Conservation (phyloP, 2,113 vertebrate species). For the Rana temporaria region DNA sequence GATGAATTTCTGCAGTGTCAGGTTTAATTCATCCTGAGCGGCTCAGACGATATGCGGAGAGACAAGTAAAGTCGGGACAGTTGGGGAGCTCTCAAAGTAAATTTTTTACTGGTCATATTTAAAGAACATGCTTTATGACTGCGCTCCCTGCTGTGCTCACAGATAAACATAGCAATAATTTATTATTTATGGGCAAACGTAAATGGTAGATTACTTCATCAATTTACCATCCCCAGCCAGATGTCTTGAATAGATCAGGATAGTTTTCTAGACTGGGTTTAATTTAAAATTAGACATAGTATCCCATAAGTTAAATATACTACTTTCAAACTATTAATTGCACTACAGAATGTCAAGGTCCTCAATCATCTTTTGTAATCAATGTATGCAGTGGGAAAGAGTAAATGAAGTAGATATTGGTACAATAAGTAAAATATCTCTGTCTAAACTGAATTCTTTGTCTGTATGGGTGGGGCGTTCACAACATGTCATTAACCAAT, state of each 20-base stretch:
- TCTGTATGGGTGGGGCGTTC: too few species aligned
- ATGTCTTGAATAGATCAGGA: background rate
- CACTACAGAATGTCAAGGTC: too few species aligned
- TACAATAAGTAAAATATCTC: too few species aligned
- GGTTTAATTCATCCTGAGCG: conserved; percentile 28
- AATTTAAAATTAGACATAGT: background rate
- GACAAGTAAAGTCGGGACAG: conserved; percentile 8
- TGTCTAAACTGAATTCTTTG: too few species aligned
- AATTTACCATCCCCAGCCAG: background rate
- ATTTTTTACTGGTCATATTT: conserved; percentile 13
- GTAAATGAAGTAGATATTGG: too few species aligned
- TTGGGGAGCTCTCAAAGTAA: conserved; percentile 1
- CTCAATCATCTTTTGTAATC: too few species aligned
- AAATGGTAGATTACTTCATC: conserved; percentile 24
- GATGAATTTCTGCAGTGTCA: conserved; percentile 46
- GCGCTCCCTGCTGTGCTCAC: background rate
- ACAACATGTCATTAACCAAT: too few species aligned
- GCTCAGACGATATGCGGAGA: conserved; percentile 34
- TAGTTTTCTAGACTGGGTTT: background rate
- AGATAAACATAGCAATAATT: background rate
- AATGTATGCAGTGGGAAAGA: too few species aligned
- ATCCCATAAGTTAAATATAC: background rate
- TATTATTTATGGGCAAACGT: conserved; percentile 12
- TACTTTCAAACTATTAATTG: too few species aligned
- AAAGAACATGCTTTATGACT: conserved; percentile 9